These are phyloP conservation scores for Mobula hypostoma DNA, from an alignment of 2,113 vertebrate genomes.

Conservation along the genomic window DNA sequence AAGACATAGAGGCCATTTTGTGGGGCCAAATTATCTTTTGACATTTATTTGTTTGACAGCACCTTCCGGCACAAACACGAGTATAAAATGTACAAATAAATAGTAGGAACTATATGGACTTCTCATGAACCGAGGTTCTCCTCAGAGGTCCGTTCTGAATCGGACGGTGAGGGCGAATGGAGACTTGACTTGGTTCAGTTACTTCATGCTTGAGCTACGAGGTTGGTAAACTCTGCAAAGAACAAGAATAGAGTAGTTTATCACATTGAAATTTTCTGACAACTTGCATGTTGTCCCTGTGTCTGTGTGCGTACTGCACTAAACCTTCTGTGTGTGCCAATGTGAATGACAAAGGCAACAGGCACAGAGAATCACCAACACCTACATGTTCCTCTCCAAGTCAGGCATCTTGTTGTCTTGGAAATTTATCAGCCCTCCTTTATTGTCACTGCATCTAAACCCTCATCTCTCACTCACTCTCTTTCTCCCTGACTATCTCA, in stretches of 20 bases:
- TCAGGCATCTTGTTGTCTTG: no score
- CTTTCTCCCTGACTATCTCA: no score
- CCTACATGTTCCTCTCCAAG: no score
- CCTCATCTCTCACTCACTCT: no score
- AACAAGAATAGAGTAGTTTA: neutral
- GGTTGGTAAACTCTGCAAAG: neutral
- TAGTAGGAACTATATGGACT: neutral
- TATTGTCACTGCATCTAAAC: no score
- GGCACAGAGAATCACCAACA: no score
- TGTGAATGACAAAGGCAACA: no score
- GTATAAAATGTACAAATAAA: constrained; percentile 36
- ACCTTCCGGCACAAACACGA: constrained; percentile 23
- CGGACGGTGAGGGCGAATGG: neutral
- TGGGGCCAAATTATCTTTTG: neutral
- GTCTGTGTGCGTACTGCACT: no score
- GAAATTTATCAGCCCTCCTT: no score
- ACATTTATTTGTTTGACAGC: constrained; percentile 30
- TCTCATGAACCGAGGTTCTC: neutral
- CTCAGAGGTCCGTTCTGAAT: neutral
- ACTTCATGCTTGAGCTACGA: constrained; percentile 8
- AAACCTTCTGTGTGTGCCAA: no score
- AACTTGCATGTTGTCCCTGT: no score
- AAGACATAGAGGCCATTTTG: neutral
- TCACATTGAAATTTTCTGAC: neutral
- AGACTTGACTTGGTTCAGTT: neutral